Base-by-base conservation (phyloP, 2,797 vertebrate genomes). In the Cichlasoma orientale region DNA sequence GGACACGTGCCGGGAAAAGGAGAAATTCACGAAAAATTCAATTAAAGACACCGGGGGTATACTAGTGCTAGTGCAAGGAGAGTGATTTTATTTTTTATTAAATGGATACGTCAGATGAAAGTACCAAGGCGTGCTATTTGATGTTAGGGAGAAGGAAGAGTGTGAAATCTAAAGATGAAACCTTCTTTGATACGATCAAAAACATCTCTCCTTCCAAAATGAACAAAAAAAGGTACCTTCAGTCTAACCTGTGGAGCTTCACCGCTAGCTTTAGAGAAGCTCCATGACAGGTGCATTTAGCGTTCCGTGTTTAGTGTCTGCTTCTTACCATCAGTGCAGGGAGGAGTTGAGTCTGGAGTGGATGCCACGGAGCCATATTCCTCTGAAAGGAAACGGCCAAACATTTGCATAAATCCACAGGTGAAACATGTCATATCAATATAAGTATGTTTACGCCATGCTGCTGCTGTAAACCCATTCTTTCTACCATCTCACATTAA, bases 341-440 rank as follows among this genome's bases (percentile, higher is more conserved):
- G 94, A 82, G 96, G 96, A 18, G 95, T 96, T 21, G 96, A 96
- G 92, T 96, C 96, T 88, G 96, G 96, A 71, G 96, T 96, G 83
- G 96, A 96, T 21, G 93, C 95, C 88, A 96, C 95, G 31, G 96
- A 96, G 90, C 95, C 96, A 89, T 95, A 95, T 92, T 96, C 96
- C 94, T 96, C 96, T 96, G 90, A 25, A 95, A 94, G 72, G 89
- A 84, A 92, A 78, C 52, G 80, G 16, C 53, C 23, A 78, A 69
- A 68, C 41, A 3, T 82, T 66, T 3, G 77, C 5, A 56, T 68
- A 4, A 69, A 61, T 71, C 16, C n/a, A 12, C 36, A 3, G 6
- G 52, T 36, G 50, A 78, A 82, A 81, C 53, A 61, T 4, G 14
- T 2, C 3, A 7, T 1, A 59, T 31, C 11, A 56, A 50, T 19